Conservation (phyloP, 2,113 vertebrate species). For the Elgaria multicarinata region DNA sequence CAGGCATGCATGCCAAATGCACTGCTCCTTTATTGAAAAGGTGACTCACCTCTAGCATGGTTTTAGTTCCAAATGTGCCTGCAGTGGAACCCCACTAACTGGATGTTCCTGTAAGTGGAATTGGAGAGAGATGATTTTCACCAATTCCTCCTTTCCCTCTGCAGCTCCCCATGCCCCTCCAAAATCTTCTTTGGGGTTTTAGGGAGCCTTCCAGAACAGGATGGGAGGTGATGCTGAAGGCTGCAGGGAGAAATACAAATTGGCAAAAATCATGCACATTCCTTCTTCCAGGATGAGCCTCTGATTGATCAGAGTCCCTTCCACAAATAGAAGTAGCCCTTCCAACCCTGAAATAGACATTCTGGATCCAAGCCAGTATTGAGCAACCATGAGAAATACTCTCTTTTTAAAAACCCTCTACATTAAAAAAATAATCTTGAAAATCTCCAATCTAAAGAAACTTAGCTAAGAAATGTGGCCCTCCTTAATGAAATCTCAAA, state of each 20-base stretch:
- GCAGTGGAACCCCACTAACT: background rate
- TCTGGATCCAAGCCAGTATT: background rate
- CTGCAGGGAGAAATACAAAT: background rate
- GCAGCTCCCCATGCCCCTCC: background rate
- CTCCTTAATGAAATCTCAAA: background rate
- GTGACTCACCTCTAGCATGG: background rate
- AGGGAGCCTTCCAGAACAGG: background rate
- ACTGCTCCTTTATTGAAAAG: background rate
- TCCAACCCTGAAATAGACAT: background rate
- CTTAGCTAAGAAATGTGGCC: background rate
- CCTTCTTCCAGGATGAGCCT: background rate
- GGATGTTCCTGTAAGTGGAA: background rate
- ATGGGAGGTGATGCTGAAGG: too few relatives aligned
- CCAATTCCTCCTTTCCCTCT: too few relatives aligned
- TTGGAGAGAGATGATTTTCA: background rate
- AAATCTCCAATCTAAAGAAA: background rate
- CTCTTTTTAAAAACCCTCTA: background rate
- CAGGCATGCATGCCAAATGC: background rate
- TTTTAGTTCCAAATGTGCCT: background rate
- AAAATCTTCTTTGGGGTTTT: background rate
- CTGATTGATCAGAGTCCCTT: background rate
- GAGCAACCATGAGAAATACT: background rate
- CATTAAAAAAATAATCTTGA: background rate
- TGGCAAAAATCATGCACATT: too few relatives aligned
- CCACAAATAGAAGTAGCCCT: background rate